Evolutionary conservation across 2,888 invertebrate genomes (phyloP), one percentile per base, ranked within the genome.

Genomic region (Cheilosia urbana): DNA sequence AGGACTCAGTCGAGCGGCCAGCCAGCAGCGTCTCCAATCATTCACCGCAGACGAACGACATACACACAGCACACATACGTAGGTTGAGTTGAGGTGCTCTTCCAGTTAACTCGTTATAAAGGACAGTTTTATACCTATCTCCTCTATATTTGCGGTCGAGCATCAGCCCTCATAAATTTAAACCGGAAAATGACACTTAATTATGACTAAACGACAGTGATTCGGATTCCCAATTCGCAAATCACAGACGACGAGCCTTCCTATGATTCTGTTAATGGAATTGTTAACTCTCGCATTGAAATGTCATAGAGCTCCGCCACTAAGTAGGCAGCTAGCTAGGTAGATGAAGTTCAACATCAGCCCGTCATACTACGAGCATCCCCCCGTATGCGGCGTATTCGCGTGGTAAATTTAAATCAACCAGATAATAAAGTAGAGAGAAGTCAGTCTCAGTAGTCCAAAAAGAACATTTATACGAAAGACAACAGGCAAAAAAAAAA

Each of bases 391-490:
- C 2, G 11, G 24, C 40, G 11, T 49, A 71, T 71, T 65, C 34
- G 62, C 40, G 17, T 51, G 30, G 40, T 40, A 71, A 63, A 45
- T 34, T 58, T 21, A 21, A 57, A 19, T 55, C 37, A 19, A 65
- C 45, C 42, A 62, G 27, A 68, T 55, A 27, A 58, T 53, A 30
- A 60, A 53, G 27, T 24, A 24, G 37, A 58, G 45, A 71, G 34
- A 72, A 68, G 60, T 71, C 71, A 47, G 65, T 72, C 53, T 71
- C 71, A 47, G 77, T 77, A 83, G 72, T 65, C 60, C 49, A 47
- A 68, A 72, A 71, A 73, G n/a, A 63, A 55, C 21, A 51, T 55
- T 55, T 69, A 69, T 30, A 30, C 34, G 24, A 68, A 69, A 57
- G 60, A 66, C 58, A 72, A 60, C 19, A 57, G n/a, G 34, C 17